Evolutionary conservation across 2,113 vertebrate genomes (phyloP).

Genomic region (Holacanthus passer): DNA sequence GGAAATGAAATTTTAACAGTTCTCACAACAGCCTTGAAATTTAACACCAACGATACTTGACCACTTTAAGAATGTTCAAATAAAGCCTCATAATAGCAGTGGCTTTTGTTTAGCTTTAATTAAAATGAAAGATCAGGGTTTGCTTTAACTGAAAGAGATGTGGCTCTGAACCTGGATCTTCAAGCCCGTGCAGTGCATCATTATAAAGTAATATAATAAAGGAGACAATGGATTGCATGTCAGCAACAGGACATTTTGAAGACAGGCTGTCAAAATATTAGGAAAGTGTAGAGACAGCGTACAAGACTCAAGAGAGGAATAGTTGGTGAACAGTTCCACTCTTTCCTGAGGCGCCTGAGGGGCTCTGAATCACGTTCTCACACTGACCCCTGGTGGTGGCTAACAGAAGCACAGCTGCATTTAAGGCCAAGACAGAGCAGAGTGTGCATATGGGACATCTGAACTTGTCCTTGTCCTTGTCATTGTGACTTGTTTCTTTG

Average conservation of each 20-base stretch:
- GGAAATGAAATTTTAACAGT: constrained; percentile 43
- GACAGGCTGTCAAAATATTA: constrained; percentile 13
- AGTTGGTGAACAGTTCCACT: constrained; percentile 34
- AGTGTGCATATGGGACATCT: neutral
- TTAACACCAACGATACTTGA: constrained; percentile 24
- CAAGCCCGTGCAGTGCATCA: neutral
- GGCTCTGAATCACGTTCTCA: constrained; percentile 37
- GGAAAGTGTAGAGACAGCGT: neutral
- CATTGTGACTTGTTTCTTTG: neutral
- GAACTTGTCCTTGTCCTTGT: neutral
- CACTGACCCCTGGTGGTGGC: constrained; percentile 74
- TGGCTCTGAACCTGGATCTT: constrained; percentile 10
- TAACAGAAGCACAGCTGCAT: neutral
- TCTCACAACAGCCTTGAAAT: constrained; percentile 51
- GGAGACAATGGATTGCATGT: neutral
- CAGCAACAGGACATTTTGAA: neutral
- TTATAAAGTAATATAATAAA: constrained; percentile 13
- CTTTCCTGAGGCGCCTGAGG: constrained; percentile 38
- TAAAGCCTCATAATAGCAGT: constrained; percentile 28
- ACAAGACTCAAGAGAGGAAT: constrained; percentile 8
- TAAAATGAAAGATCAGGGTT: constrained; percentile 40
- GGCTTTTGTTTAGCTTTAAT: constrained; percentile 48
- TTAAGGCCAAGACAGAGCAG: neutral
- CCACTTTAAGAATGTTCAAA: constrained; percentile 34
- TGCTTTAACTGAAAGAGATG: neutral